These are phyloP conservation scores for Carcharodon carcharias DNA, from an alignment of 2,797 vertebrate genomes.

Conservation along the genomic window DNA sequence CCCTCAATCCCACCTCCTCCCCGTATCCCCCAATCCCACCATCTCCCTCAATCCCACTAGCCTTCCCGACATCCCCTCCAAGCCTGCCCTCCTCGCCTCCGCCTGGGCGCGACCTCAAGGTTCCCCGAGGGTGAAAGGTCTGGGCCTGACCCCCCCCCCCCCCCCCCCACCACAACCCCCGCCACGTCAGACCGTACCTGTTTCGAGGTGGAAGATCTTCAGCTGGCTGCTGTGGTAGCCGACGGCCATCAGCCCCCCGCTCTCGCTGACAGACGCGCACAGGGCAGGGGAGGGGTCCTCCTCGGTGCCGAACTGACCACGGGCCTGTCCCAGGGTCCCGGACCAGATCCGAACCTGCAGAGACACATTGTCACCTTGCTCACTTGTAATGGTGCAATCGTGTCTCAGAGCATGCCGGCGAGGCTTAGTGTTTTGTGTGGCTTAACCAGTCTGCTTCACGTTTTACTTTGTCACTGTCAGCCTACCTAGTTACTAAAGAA, in stretches of 20 bases:
- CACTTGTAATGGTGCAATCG: conserved; percentile 4
- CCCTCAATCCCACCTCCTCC: too few relatives aligned
- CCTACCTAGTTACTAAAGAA: not conserved
- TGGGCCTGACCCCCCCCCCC: too few relatives aligned
- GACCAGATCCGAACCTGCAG: conserved; percentile 75
- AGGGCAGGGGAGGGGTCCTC: conserved; percentile 54
- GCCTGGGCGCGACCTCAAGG: too few relatives aligned
- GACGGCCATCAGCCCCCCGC: conserved; percentile 55
- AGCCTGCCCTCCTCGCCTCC: too few relatives aligned
- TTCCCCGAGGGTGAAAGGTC: too few relatives aligned
- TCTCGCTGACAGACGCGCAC: conserved; percentile 58
- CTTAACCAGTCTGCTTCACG: not conserved
- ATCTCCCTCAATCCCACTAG: too few relatives aligned
- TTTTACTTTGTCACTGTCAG: not conserved
- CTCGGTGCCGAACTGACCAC: conserved; percentile 48
- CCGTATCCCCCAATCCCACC: too few relatives aligned
- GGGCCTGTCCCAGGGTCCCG: conserved; percentile 64
- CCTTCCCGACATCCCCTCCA: too few relatives aligned
- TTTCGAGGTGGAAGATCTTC: conserved; percentile 57
- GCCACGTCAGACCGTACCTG: too few relatives aligned
- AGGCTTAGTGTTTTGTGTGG: not conserved
- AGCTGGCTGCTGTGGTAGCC: conserved; percentile 67
- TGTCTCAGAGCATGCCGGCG: not conserved
- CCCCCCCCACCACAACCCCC: too few relatives aligned
- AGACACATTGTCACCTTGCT: not conserved